Evolutionary conservation across 2,888 invertebrate species (phyloP).

Genomic region (Phalangium opilio): DNA sequence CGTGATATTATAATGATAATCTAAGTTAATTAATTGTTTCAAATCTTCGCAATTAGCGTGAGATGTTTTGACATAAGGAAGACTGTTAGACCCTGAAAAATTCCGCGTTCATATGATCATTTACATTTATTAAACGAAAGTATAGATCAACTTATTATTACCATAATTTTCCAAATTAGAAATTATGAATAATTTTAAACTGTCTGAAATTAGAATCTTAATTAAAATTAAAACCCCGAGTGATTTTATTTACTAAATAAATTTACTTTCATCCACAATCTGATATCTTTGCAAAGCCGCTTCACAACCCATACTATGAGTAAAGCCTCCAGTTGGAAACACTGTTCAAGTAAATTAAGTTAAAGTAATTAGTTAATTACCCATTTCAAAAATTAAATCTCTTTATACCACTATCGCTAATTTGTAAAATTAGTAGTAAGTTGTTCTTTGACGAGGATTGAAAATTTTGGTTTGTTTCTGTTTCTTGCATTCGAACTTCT

Average conservation of each 20-base stretch:
- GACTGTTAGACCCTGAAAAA: slow-evolving; percentile 8
- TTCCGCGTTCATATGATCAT: not conserved
- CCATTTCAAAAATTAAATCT: too few species aligned
- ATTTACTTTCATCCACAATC: slow-evolving; percentile 1
- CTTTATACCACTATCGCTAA: too few species aligned
- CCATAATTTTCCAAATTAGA: too few species aligned
- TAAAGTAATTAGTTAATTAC: too few species aligned
- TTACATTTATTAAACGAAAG: not conserved
- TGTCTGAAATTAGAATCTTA: too few species aligned
- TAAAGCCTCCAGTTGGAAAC: slow-evolving; percentile 16
- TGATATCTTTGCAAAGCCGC: slow-evolving; percentile 6
- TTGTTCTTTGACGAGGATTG: too few species aligned
- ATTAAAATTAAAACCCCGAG: too few species aligned
- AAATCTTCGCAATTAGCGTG: not conserved
- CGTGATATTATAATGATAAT: slow-evolving; percentile 7
- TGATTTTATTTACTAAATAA: not conserved
- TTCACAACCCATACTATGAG: slow-evolving; percentile 15
- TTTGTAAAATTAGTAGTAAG: too few species aligned
- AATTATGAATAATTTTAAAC: too few species aligned
- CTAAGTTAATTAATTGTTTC: slow-evolving; percentile 3
- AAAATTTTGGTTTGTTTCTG: too few species aligned
- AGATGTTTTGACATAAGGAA: slow-evolving; percentile 10
- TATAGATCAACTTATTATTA: not conserved
- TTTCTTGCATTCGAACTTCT: too few species aligned
- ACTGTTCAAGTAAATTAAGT: slow-evolving; percentile 2